These are phyloP conservation scores for Norana najaformis DNA, from an alignment of 2,888 invertebrate species.

Conservation along the genomic window DNA sequence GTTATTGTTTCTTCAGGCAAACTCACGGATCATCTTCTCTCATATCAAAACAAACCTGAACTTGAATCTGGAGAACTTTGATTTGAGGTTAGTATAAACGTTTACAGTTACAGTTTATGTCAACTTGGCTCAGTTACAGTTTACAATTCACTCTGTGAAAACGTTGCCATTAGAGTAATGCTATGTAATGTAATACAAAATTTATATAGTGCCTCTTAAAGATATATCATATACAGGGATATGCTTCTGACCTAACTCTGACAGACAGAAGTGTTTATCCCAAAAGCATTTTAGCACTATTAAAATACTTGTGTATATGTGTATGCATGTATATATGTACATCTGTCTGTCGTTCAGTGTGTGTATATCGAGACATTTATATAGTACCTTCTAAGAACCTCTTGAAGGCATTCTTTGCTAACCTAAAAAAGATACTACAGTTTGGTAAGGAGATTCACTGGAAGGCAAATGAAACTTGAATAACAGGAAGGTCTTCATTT, in stretches of 20 bases:
- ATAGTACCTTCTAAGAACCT: background rate
- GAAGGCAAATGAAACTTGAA: background rate
- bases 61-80: slow-evolving; percentile 54
- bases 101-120: background rate
- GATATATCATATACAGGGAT: too few relatives aligned
- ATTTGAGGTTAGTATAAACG: background rate
- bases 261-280: background rate
- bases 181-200: background rate
- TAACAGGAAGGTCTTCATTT: background rate
- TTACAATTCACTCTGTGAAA: background rate
- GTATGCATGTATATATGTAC: background rate
- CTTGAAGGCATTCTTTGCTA: too few relatives aligned
- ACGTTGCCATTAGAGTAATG: background rate
- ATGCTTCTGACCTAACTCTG: background rate
- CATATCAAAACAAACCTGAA: slow-evolving; percentile 58
- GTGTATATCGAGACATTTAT: background rate
- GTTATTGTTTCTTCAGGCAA: slow-evolving; percentile 52
- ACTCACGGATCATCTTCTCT: slow-evolving; percentile 54
- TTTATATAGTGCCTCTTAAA: background rate
- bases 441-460: background rate
- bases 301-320: background rate
- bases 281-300: background rate
- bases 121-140: too few relatives aligned
- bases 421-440: background rate
- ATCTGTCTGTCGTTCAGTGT: background rate